Conservation (phyloP, 23 tunicate genomes). For the Trididemnum nubilum region DNA sequence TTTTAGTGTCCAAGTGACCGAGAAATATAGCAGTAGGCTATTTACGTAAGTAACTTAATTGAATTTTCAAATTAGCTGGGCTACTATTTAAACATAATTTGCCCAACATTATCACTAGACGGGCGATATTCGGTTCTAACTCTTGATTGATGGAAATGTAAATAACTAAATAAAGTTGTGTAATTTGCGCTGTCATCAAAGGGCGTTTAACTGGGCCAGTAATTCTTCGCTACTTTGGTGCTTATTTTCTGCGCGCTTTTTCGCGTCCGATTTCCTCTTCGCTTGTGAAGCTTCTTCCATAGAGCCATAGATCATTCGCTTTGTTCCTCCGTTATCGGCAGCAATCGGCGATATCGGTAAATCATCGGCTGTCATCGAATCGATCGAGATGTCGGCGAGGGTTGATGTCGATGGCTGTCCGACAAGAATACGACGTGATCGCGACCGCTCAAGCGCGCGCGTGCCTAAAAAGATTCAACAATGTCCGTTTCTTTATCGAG, state of each 20-base stretch:
- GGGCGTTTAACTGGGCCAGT: slow-evolving; percentile 57
- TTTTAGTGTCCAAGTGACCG: no score
- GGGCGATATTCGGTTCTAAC: no score
- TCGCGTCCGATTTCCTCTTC: neutral
- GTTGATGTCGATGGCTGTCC: slow-evolving; percentile 38
- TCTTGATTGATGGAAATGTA: no score
- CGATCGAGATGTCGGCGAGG: slow-evolving; percentile 49
- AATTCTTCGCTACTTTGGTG: slow-evolving; percentile 38
- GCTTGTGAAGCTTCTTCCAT: slow-evolving; percentile 71
- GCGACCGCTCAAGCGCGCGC: slow-evolving; percentile 67
- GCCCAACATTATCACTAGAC: no score
- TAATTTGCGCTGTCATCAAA: no score
- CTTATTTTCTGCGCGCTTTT: neutral
- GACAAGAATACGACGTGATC: slow-evolving; percentile 54
- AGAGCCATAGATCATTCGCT: slow-evolving; percentile 41
- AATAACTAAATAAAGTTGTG: no score
- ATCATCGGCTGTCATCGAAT: slow-evolving; percentile 67
- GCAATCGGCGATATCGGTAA: slow-evolving; percentile 43
- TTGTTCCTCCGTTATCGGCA: neutral
- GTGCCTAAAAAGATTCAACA: no score
- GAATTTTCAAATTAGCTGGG: no score
- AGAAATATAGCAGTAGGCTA: no score
- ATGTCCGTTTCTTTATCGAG: no score
- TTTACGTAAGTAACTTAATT: no score
- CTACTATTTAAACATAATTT: no score